These are phyloP conservation scores for Muscicapa adusta DNA, from an alignment of 2,113 vertebrate genomes.

Conservation along the genomic window DNA sequence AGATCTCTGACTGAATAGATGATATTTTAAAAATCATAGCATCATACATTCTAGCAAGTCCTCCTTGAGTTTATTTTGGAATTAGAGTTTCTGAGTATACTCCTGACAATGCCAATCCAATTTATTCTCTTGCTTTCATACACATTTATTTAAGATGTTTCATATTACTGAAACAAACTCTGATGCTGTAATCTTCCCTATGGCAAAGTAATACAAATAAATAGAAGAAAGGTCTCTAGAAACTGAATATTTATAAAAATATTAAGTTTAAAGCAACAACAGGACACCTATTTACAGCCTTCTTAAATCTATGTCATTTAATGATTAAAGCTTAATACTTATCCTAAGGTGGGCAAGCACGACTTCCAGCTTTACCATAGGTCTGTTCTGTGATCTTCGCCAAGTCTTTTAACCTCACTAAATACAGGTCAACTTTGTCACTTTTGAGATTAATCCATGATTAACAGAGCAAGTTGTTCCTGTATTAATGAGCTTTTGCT, in stretches of 20 bases:
- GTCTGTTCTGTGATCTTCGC: neutral
- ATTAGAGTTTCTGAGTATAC: neutral
- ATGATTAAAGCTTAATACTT: neutral
- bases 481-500: neutral
- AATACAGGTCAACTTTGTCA: conserved; percentile 17
- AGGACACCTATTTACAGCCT: neutral
- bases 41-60: neutral
- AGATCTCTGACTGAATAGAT: neutral
- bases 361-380: neutral
- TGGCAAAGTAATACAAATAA: neutral
- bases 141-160: neutral
- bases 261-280: neutral
- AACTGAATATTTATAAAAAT: neutral
- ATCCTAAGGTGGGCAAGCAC: neutral
- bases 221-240: neutral
- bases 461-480: neutral
- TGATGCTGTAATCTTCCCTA: neutral
- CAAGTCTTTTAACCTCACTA: conserved; percentile 45
- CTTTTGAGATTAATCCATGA: neutral
- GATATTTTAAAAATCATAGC: neutral
- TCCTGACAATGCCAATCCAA: neutral
- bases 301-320: neutral
- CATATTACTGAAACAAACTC: neutral
- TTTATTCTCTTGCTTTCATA: neutral
- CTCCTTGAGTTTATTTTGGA: neutral